A percentile compares a stretch with the other conserved stretches of the same genome.
Evolutionary conservation across 2,797 vertebrate species (phyloP).

Genomic region (Salmo trutta): DNA sequence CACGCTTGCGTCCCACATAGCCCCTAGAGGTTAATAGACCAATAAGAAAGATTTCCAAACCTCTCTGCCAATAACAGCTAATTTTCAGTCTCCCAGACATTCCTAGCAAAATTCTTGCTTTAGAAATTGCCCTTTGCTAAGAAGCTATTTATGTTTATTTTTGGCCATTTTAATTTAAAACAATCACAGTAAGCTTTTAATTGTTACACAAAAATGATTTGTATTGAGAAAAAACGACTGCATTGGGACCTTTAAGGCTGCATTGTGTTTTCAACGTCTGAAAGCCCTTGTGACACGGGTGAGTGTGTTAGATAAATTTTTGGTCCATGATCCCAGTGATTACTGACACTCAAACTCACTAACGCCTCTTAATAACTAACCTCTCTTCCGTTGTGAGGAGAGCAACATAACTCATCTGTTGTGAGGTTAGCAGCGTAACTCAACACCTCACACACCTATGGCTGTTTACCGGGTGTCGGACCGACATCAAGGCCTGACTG

Average conservation of each 20-base stretch:
- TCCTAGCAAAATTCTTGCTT: too few relatives aligned
- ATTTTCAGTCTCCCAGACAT: too few relatives aligned
- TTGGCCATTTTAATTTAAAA: too few relatives aligned
- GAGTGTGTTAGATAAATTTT: constrained; percentile 27
- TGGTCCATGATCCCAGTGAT: background rate
- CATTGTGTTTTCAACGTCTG: constrained; percentile 16
- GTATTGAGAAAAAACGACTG: background rate
- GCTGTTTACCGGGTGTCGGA: background rate
- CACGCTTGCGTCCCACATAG: too few relatives aligned
- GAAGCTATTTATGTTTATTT: too few relatives aligned
- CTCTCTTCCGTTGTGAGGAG: constrained; percentile 32
- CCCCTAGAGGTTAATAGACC: too few relatives aligned
- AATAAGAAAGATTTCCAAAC: too few relatives aligned
- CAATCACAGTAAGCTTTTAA: too few relatives aligned
- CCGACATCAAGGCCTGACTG: background rate
- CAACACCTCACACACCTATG: constrained; percentile 4
- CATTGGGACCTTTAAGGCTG: background rate
- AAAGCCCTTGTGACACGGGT: constrained; percentile 38
- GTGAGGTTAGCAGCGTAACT: constrained; percentile 24
- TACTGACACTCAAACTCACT: background rate
- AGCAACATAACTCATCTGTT: background rate
- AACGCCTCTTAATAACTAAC: background rate
- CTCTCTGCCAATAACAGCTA: too few relatives aligned
- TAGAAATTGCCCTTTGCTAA: too few relatives aligned
- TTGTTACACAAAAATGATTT: too few relatives aligned